A percentile compares a stretch with the other conserved stretches of the same genome.
Evolutionary conservation across 2,888 invertebrate species (phyloP).

Genomic region (Gonocerus acuteangulatus): DNA sequence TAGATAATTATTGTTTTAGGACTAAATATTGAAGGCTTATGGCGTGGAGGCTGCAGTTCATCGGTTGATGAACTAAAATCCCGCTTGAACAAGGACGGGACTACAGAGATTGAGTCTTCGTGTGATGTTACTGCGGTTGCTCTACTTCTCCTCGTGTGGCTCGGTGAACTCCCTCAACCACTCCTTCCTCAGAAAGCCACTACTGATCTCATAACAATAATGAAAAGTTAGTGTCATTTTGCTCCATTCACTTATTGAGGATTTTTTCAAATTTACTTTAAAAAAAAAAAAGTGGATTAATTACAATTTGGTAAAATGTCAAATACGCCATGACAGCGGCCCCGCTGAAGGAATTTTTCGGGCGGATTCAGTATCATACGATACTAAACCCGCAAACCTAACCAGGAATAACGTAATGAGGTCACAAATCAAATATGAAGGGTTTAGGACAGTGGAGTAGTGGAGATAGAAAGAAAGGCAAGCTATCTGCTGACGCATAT

Average conservation of each 20-base stretch:
- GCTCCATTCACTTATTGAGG: neutral
- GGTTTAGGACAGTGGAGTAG: too few relatives aligned
- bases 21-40: constrained; percentile 46
- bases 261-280: neutral
- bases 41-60: constrained; percentile 47
- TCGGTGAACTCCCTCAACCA: constrained; percentile 46
- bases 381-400: too few relatives aligned
- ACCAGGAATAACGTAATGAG: too few relatives aligned
- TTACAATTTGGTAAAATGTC: too few relatives aligned
- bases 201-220: constrained; percentile 37
- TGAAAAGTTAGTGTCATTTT: constrained; percentile 35
- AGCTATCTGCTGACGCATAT: too few relatives aligned
- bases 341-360: too few relatives aligned
- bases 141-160: constrained; percentile 47
- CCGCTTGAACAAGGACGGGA: constrained; percentile 46
- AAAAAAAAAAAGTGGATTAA: too few relatives aligned
- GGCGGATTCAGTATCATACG: too few relatives aligned
- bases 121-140: constrained; percentile 48
- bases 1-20: too few relatives aligned
- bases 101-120: constrained; percentile 46
- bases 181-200: constrained; percentile 45
- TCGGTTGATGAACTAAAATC: constrained; percentile 45
- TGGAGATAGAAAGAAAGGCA: too few relatives aligned
- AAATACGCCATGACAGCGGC: too few relatives aligned
- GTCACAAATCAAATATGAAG: too few relatives aligned